phyloP scores from a whole-genome alignment of 2,888 invertebrate species.

The Cerastoderma edule region DNA sequence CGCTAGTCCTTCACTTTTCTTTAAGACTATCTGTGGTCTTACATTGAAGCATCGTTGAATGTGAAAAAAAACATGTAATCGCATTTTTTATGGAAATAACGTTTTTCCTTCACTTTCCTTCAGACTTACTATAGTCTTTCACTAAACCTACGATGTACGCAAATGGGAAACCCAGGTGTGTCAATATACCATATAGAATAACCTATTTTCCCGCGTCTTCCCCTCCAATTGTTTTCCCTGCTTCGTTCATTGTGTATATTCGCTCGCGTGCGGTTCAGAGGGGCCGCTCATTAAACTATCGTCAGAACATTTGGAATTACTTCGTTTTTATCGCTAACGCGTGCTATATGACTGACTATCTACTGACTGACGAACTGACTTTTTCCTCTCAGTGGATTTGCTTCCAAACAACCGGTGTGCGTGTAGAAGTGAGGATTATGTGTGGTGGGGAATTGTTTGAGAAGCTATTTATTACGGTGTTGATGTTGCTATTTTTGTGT shows the following conservation, averaged over 20 bases:
- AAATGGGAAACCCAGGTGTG: neutral
- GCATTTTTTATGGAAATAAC: too few relatives aligned
- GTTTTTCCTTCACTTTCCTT: neutral
- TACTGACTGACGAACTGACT: neutral
- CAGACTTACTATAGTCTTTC: neutral
- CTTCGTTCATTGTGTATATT: too few relatives aligned
- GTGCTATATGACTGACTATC: neutral
- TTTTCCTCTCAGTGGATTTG: neutral
- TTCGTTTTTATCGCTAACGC: neutral
- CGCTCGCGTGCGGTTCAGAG: too few relatives aligned
- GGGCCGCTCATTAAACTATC: slow-evolving; percentile 23
- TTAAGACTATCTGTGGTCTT: too few relatives aligned
- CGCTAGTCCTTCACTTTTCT: too few relatives aligned
- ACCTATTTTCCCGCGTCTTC: neutral
- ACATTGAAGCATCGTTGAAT: too few relatives aligned
- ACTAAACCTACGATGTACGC: neutral
- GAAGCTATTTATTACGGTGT: too few relatives aligned
- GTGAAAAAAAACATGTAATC: too few relatives aligned
- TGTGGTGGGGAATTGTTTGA: too few relatives aligned
- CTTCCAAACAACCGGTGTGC: neutral
- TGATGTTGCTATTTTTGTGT: too few relatives aligned
- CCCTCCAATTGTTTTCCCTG: neutral
- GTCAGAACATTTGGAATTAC: slow-evolving; percentile 18
- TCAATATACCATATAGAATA: neutral
- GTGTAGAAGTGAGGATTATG: too few relatives aligned